phyloP scores from a whole-genome alignment of 2,797 vertebrate genomes.

The Anabacerthia variegaticeps region DNA sequence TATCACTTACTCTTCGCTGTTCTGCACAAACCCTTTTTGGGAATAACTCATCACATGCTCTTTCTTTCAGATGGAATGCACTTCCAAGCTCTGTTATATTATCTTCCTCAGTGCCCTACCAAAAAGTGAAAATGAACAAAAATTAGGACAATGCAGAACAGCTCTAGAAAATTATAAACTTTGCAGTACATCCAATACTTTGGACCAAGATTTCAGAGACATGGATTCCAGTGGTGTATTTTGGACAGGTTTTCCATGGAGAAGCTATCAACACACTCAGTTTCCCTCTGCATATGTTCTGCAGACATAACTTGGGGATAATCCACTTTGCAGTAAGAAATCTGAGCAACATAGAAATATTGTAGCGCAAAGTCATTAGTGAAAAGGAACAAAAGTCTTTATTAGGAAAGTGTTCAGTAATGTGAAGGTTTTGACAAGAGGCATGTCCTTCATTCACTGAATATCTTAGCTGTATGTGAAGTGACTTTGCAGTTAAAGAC shows the following conservation, averaged over 20 bases:
- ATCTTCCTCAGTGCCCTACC: neutral
- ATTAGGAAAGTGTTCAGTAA: neutral
- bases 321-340: neutral
- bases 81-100: neutral
- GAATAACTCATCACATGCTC: neutral
- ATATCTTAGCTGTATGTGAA: neutral
- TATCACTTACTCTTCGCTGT: neutral
- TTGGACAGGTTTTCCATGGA: neutral
- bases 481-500: neutral
- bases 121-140: neutral
- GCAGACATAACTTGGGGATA: accelerated
- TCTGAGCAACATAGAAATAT: neutral
- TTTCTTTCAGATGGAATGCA: neutral
- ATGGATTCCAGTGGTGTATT: neutral
- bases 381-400: neutral
- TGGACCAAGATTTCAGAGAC: neutral
- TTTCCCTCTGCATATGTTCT: neutral
- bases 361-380: neutral
- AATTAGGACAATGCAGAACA: neutral
- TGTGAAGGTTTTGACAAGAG: neutral
- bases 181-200: neutral
- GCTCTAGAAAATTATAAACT: neutral
- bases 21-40: neutral
- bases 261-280: neutral
- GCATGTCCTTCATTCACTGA: neutral